phyloP scores from a whole-genome alignment of 2,113 vertebrate genomes.

The Phyllostomus hastatus region DNA sequence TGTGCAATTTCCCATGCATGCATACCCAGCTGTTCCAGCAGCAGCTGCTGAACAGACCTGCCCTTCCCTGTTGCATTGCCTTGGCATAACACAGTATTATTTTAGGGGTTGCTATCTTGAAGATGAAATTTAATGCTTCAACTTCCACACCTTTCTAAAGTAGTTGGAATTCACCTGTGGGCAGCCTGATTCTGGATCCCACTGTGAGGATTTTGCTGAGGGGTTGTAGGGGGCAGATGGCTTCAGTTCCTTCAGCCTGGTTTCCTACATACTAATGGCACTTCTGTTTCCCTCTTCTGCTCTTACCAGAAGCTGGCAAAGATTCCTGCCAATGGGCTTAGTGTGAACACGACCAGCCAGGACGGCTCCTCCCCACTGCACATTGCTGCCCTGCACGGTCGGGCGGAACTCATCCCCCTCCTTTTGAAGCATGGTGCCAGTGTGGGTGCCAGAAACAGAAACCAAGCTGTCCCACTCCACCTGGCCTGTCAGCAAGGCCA shows the following conservation, averaged over 20 bases:
- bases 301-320: conserved; percentile 80
- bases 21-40: background rate
- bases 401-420: conserved; percentile 79
- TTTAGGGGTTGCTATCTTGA: background rate
- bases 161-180: background rate
- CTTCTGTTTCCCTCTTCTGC: background rate
- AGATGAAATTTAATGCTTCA: background rate
- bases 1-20: fast-evolving
- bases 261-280: background rate
- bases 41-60: background rate
- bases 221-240: fast-evolving
- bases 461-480: conserved; percentile 89
- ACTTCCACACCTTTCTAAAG: background rate
- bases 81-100: background rate
- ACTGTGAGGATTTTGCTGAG: background rate
- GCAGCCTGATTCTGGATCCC: background rate
- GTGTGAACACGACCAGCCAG: conserved; percentile 87
- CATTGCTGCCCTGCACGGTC: conserved; percentile 90
- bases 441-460: conserved; percentile 80
- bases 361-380: conserved; percentile 90
- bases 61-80: background rate
- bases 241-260: fast-evolving
- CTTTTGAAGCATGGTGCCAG: conserved; percentile 88
- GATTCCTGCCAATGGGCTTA: conserved; percentile 81
- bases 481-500: conserved; percentile 93